A percentile compares a stretch with the other conserved stretches of the same genome.
Evolutionary conservation across 2,113 vertebrate genomes (phyloP).

Genomic region (Grammomys dolichurus): DNA sequence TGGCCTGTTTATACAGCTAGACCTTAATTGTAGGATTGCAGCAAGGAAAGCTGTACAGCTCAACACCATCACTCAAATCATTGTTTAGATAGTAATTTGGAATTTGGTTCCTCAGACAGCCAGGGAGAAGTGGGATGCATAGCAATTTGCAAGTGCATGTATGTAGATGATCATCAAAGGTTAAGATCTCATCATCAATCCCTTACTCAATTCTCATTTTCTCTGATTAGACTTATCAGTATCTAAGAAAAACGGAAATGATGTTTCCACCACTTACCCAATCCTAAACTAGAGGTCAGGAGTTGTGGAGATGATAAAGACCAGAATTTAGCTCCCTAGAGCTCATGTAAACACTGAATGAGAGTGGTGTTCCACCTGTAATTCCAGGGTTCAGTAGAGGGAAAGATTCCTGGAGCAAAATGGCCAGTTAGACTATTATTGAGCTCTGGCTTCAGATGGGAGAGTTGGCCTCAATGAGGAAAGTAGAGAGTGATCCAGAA

Average conservation of each 20-base stretch:
- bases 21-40: not conserved
- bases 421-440: too few species aligned
- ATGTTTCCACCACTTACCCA: too few species aligned
- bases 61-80: not conserved
- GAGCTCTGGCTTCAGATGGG: too few species aligned
- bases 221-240: constrained; percentile 39
- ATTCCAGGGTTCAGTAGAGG: too few species aligned
- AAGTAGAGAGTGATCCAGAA: too few species aligned
- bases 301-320: too few species aligned
- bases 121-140: not conserved
- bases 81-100: not conserved
- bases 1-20: not conserved
- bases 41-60: not conserved
- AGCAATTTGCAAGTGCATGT: not conserved
- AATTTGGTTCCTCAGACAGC: not conserved
- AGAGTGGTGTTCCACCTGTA: too few species aligned
- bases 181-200: not conserved
- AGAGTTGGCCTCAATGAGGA: too few species aligned
- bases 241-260: not conserved
- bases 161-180: not conserved
- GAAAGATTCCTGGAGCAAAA: too few species aligned
- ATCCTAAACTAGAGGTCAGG: too few species aligned
- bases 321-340: too few species aligned
- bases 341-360: too few species aligned
- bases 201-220: constrained; percentile 1